These are phyloP conservation scores for Tangara arthus DNA, from an alignment of 2,797 vertebrate species.

Conservation along the genomic window DNA sequence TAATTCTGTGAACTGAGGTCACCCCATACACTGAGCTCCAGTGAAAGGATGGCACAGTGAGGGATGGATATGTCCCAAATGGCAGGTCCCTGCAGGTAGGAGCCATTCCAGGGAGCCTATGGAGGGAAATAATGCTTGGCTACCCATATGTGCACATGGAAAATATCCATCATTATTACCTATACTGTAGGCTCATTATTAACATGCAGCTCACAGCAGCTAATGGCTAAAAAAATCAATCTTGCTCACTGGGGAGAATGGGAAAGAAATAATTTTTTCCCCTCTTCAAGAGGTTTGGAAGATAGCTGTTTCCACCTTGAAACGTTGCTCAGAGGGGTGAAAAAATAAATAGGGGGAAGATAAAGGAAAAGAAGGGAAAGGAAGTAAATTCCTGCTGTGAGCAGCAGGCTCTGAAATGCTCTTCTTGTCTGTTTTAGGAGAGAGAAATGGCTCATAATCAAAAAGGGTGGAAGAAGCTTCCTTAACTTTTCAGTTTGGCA, in stretches of 20 bases:
- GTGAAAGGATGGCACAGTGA: background rate
- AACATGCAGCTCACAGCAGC: slow-evolving; percentile 19
- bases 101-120: background rate
- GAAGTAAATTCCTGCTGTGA: background rate
- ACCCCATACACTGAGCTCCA: background rate
- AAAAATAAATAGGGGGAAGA: background rate
- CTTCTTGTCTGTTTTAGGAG: background rate
- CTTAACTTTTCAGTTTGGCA: background rate
- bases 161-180: slow-evolving; percentile 21
- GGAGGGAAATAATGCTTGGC: background rate
- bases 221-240: slow-evolving; percentile 14
- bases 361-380: background rate
- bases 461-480: background rate
- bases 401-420: background rate
- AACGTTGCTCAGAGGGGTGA: background rate
- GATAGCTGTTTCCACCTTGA: background rate
- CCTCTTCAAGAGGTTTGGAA: background rate
- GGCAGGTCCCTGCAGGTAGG: background rate
- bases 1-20: background rate
- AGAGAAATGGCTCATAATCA: background rate
- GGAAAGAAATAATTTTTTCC: background rate
- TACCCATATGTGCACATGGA: background rate
- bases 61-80: background rate
- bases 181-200: background rate
- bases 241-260: background rate